Conservation (phyloP, 2,797 vertebrate species). For the Tauraco hartlaubi region DNA sequence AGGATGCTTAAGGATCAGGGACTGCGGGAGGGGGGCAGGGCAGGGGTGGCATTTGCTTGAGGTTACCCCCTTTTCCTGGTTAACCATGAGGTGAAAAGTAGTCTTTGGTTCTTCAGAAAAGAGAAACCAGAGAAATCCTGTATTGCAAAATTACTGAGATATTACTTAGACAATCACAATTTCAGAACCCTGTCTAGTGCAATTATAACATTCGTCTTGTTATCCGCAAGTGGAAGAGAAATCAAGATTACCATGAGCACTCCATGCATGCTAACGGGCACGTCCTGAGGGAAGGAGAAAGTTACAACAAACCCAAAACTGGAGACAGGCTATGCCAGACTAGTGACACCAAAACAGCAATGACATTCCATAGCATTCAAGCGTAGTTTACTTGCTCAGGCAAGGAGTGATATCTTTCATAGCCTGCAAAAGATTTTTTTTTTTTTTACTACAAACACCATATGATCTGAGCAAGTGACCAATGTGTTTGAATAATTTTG, state of each 20-base stretch:
- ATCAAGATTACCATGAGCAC: neutral
- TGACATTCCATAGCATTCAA: accelerated
- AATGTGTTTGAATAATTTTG: neutral
- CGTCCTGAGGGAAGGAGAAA: neutral
- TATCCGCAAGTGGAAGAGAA: slow-evolving; percentile 1
- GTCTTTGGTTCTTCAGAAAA: neutral
- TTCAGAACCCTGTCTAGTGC: neutral
- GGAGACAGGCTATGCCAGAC: neutral
- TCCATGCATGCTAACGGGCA: neutral
- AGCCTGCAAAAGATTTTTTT: neutral
- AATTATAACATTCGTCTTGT: slow-evolving; percentile 42
- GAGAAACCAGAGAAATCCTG: neutral
- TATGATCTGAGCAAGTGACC: neutral
- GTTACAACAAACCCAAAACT: neutral
- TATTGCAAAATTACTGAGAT: neutral
- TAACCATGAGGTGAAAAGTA: neutral
- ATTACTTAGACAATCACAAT: slow-evolving; percentile 4
- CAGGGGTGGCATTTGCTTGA: neutral
- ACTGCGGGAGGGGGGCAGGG: neutral
- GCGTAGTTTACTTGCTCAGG: neutral
- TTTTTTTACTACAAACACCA: neutral
- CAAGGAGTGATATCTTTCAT: neutral
- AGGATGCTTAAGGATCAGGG: neutral
- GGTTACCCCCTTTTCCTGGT: neutral
- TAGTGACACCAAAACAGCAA: neutral